A percentile compares a stretch with the other conserved stretches of the same genome.
These are phyloP conservation scores for Dufourea novaeangliae DNA, from an alignment of 1,140 invertebrate species.

Conservation along the genomic window DNA sequence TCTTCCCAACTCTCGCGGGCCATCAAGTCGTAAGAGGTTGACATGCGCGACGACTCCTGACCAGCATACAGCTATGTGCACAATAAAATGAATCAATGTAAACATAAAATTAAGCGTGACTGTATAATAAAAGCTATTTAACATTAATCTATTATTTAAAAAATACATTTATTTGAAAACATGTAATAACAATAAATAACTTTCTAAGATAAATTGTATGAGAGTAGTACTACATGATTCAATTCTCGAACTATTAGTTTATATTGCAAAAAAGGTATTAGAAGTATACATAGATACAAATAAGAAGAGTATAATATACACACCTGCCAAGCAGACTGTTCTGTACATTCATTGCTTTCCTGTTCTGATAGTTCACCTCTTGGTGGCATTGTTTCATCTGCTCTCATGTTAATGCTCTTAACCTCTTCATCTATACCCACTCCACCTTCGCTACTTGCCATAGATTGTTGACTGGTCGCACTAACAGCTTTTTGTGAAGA, in stretches of 20 bases:
- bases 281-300: slow-evolving; percentile 16
- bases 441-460: slow-evolving; percentile 81
- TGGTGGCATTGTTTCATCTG: slow-evolving; percentile 92
- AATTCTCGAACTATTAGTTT: not conserved
- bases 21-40: slow-evolving; percentile 86
- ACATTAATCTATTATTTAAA: not conserved
- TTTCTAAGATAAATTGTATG: slow-evolving; percentile 1
- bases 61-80: slow-evolving; percentile 82
- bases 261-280: not conserved
- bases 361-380: slow-evolving; percentile 91
- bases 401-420: slow-evolving; percentile 87
- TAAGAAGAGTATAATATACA: slow-evolving; percentile 51
- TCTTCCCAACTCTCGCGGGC: slow-evolving; percentile 86
- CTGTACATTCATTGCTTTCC: slow-evolving; percentile 90
- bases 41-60: slow-evolving; percentile 82
- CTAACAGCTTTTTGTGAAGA: slow-evolving; percentile 80
- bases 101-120: slow-evolving; percentile 1
- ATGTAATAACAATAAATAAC: slow-evolving; percentile 14
- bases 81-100: slow-evolving; percentile 4
- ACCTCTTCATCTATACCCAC: slow-evolving; percentile 84
- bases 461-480: slow-evolving; percentile 79
- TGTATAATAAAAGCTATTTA: not conserved
- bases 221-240: not conserved
- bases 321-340: slow-evolving; percentile 84
- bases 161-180: slow-evolving; percentile 2